These are phyloP conservation scores for Lasius platythorax DNA, from an alignment of 2,888 invertebrate genomes.

Conservation along the genomic window DNA sequence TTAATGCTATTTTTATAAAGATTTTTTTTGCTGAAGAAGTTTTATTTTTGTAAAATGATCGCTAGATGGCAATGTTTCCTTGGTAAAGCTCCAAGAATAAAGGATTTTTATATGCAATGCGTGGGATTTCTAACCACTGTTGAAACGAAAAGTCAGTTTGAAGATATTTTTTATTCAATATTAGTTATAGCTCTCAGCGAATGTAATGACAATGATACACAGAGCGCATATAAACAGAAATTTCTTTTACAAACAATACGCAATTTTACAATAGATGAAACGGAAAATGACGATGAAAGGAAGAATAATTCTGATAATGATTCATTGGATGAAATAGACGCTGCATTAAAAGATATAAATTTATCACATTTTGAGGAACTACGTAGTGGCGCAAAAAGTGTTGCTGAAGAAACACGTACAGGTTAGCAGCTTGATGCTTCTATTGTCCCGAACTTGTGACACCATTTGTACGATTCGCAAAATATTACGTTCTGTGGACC, in stretches of 20 bases:
- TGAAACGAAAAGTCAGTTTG: background rate
- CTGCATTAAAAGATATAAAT: background rate
- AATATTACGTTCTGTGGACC: background rate
- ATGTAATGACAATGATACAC: background rate
- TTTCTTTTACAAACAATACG: conserved; percentile 11
- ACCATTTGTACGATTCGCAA: background rate
- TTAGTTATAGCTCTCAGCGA: background rate
- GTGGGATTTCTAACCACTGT: background rate
- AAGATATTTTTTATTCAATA: background rate
- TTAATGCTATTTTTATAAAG: too few species aligned
- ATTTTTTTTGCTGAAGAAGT: too few species aligned
- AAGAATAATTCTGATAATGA: background rate
- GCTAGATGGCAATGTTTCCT: background rate
- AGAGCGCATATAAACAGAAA: background rate
- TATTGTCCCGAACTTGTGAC: conserved; percentile 10
- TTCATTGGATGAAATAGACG: background rate
- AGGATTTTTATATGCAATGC: conserved; percentile 17
- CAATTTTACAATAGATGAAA: background rate
- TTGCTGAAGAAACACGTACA: background rate
- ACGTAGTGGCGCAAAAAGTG: background rate
- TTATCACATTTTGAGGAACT: background rate
- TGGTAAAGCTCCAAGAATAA: background rate
- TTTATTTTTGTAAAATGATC: background rate
- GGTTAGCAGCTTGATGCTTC: background rate
- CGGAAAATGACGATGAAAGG: background rate